Base-by-base conservation (phyloP, 2,113 vertebrate species). In the Melanocharis versteri region DNA sequence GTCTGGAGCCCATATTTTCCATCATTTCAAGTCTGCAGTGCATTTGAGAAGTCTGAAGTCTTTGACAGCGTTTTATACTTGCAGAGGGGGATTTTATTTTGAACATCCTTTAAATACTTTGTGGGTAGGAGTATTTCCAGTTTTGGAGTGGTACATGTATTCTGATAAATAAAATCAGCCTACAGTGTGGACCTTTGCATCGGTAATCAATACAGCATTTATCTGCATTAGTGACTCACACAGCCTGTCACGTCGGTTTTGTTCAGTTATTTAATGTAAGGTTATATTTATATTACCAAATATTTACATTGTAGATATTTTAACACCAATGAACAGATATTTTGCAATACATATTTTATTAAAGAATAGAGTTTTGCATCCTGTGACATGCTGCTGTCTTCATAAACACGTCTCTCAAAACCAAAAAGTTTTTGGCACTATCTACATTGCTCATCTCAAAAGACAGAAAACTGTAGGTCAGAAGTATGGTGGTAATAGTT, bases 91-190 rank as follows among this genome's bases (percentile, higher is more conserved):
- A 76, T 91, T 93, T 94, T 96, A 96, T 94, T 95, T 93, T 96
- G 79, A 93, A 93, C 79, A 90, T 80, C 87, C 91, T 95, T 95
- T 96, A 95, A 97, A 96, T 95, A 95, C 72, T 75, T 57, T 56
- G 21, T 24, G 85, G 93, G 93, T 96, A 93, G 95, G 87, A 95
- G 88, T 92, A 90, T 89, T 81, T 80, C 85, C 76, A 90, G 83
- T 96, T 97, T 96, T 89, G 93, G 94, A 83, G 60, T 4, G 15
- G 47, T 83, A n/a, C 53, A 15, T 87, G 86, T 89, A 89, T 90
- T 68, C 88, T 90, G 92, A 92, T 96, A 96, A 95, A 93, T 92
- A 95, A 95, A 91, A 91, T 93, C 96, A 96, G 68, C 94, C 93
- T 84, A 88, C 88, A 4, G 81, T 75, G 71, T 51, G 71, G 72